Conservation (phyloP, 2,113 vertebrate genomes). For the Lepidothrix coronata region DNA sequence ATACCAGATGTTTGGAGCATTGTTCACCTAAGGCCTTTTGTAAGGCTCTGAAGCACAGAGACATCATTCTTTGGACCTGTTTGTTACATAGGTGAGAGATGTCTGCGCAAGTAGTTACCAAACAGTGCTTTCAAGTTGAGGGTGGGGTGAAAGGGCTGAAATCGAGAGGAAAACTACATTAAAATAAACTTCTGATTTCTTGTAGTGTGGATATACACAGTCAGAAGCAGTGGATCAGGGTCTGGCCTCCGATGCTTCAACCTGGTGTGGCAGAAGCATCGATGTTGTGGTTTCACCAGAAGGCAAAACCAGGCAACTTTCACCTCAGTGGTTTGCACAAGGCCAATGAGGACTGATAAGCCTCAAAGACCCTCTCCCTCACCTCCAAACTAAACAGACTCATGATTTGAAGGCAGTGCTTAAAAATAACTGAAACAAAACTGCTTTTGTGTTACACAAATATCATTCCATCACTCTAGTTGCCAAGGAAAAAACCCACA, state of each 20-base stretch:
- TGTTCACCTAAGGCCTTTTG: background rate
- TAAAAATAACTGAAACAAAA: slow-evolving; percentile 32
- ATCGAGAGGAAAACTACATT: background rate
- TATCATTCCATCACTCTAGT: background rate
- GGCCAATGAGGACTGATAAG: background rate
- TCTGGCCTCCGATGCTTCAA: background rate
- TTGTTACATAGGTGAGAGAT: background rate
- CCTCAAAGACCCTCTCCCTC: background rate
- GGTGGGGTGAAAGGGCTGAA: background rate
- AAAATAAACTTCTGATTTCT: background rate
- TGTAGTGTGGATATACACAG: background rate
- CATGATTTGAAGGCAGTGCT: background rate
- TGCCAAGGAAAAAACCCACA: background rate
- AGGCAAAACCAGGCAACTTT: background rate
- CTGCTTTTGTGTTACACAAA: slow-evolving; percentile 10
- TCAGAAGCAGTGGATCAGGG: background rate
- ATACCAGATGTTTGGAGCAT: background rate
- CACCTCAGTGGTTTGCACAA: background rate
- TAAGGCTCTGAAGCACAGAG: background rate
- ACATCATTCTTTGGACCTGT: background rate
- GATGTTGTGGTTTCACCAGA: background rate
- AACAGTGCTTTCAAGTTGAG: background rate
- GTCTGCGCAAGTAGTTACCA: background rate
- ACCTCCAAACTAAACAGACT: background rate
- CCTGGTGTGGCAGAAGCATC: background rate